Conservation (phyloP, 2,797 vertebrate genomes). For the Toxotes lorentzi region DNA sequence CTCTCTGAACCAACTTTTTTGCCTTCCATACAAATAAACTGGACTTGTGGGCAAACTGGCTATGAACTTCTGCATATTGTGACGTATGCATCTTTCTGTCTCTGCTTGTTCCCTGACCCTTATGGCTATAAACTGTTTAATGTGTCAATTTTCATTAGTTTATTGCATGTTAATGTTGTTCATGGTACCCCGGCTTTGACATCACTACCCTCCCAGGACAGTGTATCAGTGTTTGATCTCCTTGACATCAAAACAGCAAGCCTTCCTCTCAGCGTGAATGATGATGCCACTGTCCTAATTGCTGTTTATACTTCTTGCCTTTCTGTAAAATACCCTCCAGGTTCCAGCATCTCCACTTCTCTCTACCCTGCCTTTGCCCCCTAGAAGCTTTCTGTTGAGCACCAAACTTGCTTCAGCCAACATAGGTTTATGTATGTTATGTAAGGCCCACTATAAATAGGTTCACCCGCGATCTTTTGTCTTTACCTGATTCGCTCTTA, state of each 20-base stretch:
- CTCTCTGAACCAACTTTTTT: slow-evolving; percentile 57
- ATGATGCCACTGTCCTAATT: slow-evolving; percentile 47
- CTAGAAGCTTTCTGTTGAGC: slow-evolving; percentile 70
- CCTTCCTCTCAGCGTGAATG: slow-evolving; percentile 4
- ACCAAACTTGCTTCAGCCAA: slow-evolving; percentile 78
- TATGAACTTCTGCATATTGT: slow-evolving; percentile 37
- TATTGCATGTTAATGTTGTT: slow-evolving; percentile 53
- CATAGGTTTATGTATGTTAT: slow-evolving; percentile 87
- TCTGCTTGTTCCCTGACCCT: slow-evolving; percentile 35
- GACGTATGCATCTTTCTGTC: slow-evolving; percentile 34
- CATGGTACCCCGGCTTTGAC: slow-evolving; percentile 64
- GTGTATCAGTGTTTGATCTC: slow-evolving; percentile 40
- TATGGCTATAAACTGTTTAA: slow-evolving; percentile 39
- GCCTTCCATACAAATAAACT: slow-evolving; percentile 48
- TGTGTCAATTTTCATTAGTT: slow-evolving; percentile 64
- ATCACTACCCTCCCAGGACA: slow-evolving; percentile 69
- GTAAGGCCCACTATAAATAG: slow-evolving; percentile 90
- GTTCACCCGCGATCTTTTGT: slow-evolving; percentile 90
- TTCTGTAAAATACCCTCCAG: slow-evolving; percentile 56
- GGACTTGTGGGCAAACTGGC: slow-evolving; percentile 27
- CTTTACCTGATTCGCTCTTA: slow-evolving; percentile 91
- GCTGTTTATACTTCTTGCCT: slow-evolving; percentile 54
- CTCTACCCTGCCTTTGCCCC: slow-evolving; percentile 63
- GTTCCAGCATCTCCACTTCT: slow-evolving; percentile 51
- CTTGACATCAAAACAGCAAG: slow-evolving; percentile 51